phyloP scores from a whole-genome alignment of 1,140 invertebrate species.

The Formica exsecta region DNA sequence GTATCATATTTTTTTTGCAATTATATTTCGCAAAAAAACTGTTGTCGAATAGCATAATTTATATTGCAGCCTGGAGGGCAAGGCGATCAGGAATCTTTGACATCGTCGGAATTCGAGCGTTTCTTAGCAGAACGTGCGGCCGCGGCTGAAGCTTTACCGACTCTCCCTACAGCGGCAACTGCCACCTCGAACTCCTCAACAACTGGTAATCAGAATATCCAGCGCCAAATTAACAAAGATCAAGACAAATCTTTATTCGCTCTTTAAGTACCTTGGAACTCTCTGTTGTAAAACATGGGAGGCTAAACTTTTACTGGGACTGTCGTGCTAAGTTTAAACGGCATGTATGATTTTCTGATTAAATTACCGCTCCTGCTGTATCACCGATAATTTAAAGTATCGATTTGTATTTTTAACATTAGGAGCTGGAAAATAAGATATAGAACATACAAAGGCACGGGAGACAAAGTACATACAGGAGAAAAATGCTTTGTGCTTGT shows the following conservation, averaged over 20 bases:
- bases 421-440: slow-evolving; percentile 46
- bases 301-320: slow-evolving; percentile 24
- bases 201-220: slow-evolving; percentile 77
- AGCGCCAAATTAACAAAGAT: slow-evolving; percentile 84
- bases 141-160: slow-evolving; percentile 91
- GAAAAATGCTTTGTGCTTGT: slow-evolving; percentile 75
- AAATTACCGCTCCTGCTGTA: slow-evolving; percentile 42
- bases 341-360: slow-evolving; percentile 39
- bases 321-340: slow-evolving; percentile 35
- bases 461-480: slow-evolving; percentile 42
- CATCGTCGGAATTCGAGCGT: slow-evolving; percentile 96
- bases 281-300: slow-evolving; percentile 35
- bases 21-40: slow-evolving; percentile 24
- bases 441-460: slow-evolving; percentile 4
- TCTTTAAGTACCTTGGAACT: slow-evolving; percentile 78
- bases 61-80: slow-evolving; percentile 78
- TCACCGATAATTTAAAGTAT: slow-evolving; percentile 40
- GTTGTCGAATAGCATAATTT: slow-evolving; percentile 24
- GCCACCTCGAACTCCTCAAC: slow-evolving; percentile 75
- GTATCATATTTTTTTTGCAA: neutral
- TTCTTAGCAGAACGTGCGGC: slow-evolving; percentile 96
- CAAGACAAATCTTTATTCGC: slow-evolving; percentile 86
- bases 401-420: slow-evolving; percentile 58
- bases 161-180: slow-evolving; percentile 75
- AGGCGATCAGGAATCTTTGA: slow-evolving; percentile 88